Conservation (phyloP, 1,140 invertebrate species). For the Megalopta genalis region DNA sequence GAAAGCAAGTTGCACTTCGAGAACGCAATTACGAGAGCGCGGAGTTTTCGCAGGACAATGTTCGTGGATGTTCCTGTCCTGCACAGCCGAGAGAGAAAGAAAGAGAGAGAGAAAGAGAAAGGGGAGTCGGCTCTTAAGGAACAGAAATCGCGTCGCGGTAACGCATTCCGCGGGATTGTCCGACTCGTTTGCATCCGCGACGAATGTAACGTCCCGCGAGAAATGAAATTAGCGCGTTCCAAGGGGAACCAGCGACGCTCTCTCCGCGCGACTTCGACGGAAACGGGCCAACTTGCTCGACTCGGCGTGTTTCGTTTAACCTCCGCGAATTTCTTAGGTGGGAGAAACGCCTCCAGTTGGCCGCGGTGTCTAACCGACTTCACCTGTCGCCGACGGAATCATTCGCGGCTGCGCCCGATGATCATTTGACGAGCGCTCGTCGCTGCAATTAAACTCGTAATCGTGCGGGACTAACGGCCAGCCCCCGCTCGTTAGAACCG, state of each 20-base stretch:
- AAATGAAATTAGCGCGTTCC: slow-evolving; percentile 33
- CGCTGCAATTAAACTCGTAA: slow-evolving; percentile 1
- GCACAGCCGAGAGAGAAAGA: too few relatives aligned
- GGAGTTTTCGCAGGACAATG: not conserved
- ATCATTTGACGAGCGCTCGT: not conserved
- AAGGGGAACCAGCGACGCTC: too few relatives aligned
- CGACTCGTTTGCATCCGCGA: slow-evolving; percentile 12
- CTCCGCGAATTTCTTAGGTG: not conserved
- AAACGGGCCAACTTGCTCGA: not conserved
- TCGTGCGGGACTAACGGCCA: not conserved
- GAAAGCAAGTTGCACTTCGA: not conserved
- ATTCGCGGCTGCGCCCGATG: not conserved
- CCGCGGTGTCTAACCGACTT: not conserved
- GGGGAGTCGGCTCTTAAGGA: slow-evolving; percentile 1
- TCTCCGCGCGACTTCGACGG: not conserved
- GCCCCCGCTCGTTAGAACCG: too few relatives aligned
- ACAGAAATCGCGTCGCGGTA: slow-evolving; percentile 20
- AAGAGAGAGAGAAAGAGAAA: too few relatives aligned
- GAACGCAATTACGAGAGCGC: slow-evolving; percentile 28
- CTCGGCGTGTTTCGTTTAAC: not conserved
- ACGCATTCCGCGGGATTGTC: slow-evolving; percentile 36
- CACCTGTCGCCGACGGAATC: not conserved
- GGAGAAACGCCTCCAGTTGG: not conserved
- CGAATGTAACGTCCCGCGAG: slow-evolving; percentile 8
- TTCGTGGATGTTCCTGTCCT: not conserved